A percentile compares a stretch with the other conserved stretches of the same genome.
These are phyloP conservation scores for Aphidoletes aphidimyza DNA, from an alignment of 2,888 invertebrate genomes.

Conservation along the genomic window DNA sequence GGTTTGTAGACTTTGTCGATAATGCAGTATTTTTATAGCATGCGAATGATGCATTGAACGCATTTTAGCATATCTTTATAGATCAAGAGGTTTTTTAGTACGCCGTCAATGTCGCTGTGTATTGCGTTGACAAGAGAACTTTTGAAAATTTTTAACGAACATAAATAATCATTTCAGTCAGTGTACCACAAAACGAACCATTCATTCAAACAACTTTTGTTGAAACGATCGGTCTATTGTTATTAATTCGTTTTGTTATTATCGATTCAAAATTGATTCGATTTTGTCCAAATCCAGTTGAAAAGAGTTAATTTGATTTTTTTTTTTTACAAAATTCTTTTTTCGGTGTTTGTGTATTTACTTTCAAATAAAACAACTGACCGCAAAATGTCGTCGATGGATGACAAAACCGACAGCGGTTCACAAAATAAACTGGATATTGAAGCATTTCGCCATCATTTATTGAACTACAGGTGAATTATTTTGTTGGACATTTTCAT, in stretches of 20 bases:
- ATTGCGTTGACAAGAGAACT: background rate
- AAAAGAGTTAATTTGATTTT: background rate
- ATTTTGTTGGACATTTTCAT: background rate
- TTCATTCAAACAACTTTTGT: too few species aligned
- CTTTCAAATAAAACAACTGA: background rate
- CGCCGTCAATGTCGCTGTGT: background rate
- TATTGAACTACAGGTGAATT: slow-evolving; percentile 31
- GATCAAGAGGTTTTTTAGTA: background rate
- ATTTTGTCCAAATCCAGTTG: too few species aligned
- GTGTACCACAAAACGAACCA: background rate
- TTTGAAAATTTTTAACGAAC: slow-evolving; percentile 26
- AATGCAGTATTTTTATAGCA: too few species aligned
- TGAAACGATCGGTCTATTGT: background rate
- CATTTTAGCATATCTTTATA: background rate
- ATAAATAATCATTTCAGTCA: background rate
- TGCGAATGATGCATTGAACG: background rate
- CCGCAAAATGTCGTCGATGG: slow-evolving; percentile 5
- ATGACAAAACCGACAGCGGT: background rate
- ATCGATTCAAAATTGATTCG: background rate
- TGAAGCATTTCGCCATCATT: slow-evolving; percentile 50
- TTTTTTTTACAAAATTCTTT: background rate
- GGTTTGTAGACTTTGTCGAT: background rate
- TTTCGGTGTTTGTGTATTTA: background rate
- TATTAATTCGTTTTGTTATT: background rate
- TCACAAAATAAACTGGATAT: slow-evolving; percentile 18